phyloP scores from a whole-genome alignment of 2,113 vertebrate genomes.

The Dunckerocampus dactyliophorus region DNA sequence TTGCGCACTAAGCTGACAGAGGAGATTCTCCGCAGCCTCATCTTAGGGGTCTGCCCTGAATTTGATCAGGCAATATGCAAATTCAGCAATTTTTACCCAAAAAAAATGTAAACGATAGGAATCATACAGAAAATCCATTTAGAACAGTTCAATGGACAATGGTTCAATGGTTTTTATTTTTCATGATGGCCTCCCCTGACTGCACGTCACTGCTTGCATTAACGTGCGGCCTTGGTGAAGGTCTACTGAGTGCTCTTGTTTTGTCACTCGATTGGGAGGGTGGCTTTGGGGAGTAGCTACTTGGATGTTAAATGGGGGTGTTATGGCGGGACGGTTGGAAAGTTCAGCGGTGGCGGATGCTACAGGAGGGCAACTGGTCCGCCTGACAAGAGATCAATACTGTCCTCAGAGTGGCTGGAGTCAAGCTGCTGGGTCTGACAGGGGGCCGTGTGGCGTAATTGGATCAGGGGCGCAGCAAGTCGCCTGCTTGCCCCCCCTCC shows the following conservation, averaged over 20 bases:
- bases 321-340: constrained; percentile 55
- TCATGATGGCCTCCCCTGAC: too few relatives aligned
- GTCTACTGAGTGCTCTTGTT: constrained; percentile 31
- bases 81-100: too few relatives aligned
- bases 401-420: constrained; percentile 90
- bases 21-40: too few relatives aligned
- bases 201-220: too few relatives aligned
- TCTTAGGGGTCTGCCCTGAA: too few relatives aligned
- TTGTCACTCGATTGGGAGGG: constrained; percentile 80
- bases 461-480: constrained; percentile 93
- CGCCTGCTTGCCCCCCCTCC: constrained; percentile 62
- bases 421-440: constrained; percentile 97
- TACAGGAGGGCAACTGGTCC: constrained; percentile 85
- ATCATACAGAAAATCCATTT: too few relatives aligned
- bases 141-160: too few relatives aligned
- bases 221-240: not conserved
- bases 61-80: too few relatives aligned
- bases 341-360: constrained; percentile 79
- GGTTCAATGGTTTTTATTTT: too few relatives aligned
- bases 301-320: constrained; percentile 47
- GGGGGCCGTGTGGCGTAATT: constrained; percentile 96
- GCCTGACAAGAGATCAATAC: constrained; percentile 99
- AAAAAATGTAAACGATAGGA: too few relatives aligned
- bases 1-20: too few relatives aligned
- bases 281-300: constrained; percentile 53